Conservation (phyloP, 2,888 invertebrate genomes). For the Petrophora chlorosata region DNA sequence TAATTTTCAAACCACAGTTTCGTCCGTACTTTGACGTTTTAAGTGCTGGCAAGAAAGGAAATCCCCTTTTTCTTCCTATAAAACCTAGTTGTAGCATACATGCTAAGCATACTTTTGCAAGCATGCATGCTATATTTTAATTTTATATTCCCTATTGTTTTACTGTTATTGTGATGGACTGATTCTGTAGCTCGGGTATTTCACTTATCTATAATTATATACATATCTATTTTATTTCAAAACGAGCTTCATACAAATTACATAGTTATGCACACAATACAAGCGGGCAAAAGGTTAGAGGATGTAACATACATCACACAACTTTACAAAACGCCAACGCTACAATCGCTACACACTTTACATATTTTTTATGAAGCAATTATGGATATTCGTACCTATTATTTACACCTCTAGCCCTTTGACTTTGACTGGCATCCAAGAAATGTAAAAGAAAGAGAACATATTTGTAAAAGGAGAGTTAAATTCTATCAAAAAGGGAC, state of each 20-base stretch:
- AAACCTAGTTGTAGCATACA: too few relatives aligned
- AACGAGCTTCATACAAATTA: slow-evolving; percentile 4
- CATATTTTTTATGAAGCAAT: slow-evolving; percentile 23
- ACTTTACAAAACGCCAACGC: slow-evolving; percentile 17
- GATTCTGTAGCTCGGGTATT: too few relatives aligned
- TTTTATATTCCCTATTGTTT: too few relatives aligned
- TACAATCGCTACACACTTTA: neutral
- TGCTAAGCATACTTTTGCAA: too few relatives aligned
- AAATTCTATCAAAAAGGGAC: neutral
- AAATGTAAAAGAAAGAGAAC: slow-evolving; percentile 57
- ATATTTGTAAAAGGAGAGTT: slow-evolving; percentile 1
- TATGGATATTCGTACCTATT: slow-evolving; percentile 63
- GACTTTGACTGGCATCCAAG: slow-evolving; percentile 67
- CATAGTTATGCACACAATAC: slow-evolving; percentile 12
- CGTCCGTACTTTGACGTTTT: too few relatives aligned
- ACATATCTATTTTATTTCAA: neutral
- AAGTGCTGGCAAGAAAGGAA: too few relatives aligned
- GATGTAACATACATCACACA: slow-evolving; percentile 52
- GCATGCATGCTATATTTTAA: too few relatives aligned
- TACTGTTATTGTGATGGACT: too few relatives aligned
- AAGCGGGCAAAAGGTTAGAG: slow-evolving; percentile 72
- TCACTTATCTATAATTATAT: neutral
- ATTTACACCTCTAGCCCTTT: slow-evolving; percentile 78
- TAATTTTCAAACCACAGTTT: too few relatives aligned
- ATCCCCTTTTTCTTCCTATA: too few relatives aligned